Base-by-base conservation (phyloP, 2,113 vertebrate genomes). In the Xiphophorus hellerii region DNA sequence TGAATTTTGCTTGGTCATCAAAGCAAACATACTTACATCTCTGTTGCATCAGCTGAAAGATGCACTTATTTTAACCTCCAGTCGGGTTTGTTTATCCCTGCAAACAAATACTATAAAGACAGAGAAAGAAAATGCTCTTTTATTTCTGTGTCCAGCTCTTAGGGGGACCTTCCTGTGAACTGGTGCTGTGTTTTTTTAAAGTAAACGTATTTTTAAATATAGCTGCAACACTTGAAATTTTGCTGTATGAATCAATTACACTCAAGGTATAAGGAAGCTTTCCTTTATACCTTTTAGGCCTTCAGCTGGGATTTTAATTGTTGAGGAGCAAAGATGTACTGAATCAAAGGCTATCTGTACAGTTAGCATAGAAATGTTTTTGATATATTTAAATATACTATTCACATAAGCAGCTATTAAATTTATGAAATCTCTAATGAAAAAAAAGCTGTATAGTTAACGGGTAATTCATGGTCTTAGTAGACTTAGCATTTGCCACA, bases 11-110 rank as follows among this genome's bases (percentile, higher is more conserved):
- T 74, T 39, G 76, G 61, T 65, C 29, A 74, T 78, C 44, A 77
- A 81, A 77, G 63, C 35, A 58, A 71, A 62, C 7, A 2, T 28
- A 73, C 67, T 54, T 58, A 11, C 51, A 58, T 7, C 20, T 6
- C 51, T 27, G 76, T 86, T 81, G 68, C 81, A 84, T 71, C 66
- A 78, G 65, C 71, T 63, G 31, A 13, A 65, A 69, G 74, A 81
- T 82, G 70, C 28, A 62, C 31, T 78, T 83, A 14, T 62, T 54
- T 58, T 58, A 17, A 58, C 22, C 51, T n/a, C 9, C 9, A 58
- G 25, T 58, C 0, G 7, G 22, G 17, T 48, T 25, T 58, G 17
- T 58, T 58, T 58, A 58, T 58, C 3, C 2, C 25, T 58, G 5
- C 2, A 58, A 58, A 58, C 20, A 25, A 58, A 25, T n/a, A 58